A percentile compares a stretch with the other conserved stretches of the same genome.
Evolutionary conservation across 2,888 invertebrate genomes (phyloP).

Genomic region (Chrysolina oricalcia): DNA sequence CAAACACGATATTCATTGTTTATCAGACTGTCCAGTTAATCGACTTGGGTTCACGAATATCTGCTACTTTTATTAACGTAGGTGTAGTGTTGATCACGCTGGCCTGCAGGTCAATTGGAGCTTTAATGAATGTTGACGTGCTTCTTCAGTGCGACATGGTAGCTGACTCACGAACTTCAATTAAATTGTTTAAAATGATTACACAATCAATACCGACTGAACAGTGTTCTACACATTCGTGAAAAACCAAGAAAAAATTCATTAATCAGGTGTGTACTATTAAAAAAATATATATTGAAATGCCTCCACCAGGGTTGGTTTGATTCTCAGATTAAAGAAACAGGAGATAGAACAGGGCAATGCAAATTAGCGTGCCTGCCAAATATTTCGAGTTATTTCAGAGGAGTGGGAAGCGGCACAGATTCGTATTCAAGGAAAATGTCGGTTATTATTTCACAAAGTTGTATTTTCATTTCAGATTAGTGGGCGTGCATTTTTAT

Average conservation of each 20-base stretch:
- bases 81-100: conserved; percentile 69
- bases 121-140: conserved; percentile 68
- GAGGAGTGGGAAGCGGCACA: too few relatives aligned
- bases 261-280: not conserved
- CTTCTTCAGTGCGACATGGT: conserved; percentile 59
- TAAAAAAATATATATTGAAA: too few relatives aligned
- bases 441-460: too few relatives aligned
- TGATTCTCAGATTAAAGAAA: too few relatives aligned
- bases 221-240: not conserved
- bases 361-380: too few relatives aligned
- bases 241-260: not conserved
- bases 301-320: too few relatives aligned
- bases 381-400: too few relatives aligned
- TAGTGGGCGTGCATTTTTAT: too few relatives aligned
- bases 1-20: not conserved
- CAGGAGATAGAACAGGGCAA: too few relatives aligned
- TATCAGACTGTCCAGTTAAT: conserved; percentile 33
- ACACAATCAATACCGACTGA: conserved; percentile 36
- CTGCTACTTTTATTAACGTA: conserved; percentile 61
- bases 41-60: conserved; percentile 44
- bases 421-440: too few relatives aligned
- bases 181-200: conserved; percentile 55
- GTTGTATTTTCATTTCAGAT: too few relatives aligned
- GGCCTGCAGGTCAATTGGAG: conserved; percentile 72
- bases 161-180: conserved; percentile 55